phyloP scores from a whole-genome alignment of 2,888 invertebrate species.

The Agrotis clavis region DNA sequence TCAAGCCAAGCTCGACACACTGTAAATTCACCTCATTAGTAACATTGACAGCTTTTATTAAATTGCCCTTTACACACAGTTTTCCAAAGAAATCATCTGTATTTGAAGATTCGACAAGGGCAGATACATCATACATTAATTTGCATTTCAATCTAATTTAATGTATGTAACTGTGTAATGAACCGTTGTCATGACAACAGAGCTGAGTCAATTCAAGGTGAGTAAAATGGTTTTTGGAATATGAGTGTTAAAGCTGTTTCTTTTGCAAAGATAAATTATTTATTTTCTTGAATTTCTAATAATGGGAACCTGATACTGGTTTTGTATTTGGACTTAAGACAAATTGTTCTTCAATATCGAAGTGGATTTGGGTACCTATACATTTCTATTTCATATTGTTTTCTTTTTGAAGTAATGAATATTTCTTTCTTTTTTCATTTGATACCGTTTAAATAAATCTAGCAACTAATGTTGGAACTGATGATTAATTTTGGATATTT shows the following conservation, averaged over 20 bases:
- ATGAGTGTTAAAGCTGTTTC: neutral
- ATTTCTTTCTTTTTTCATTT: neutral
- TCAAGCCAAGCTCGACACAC: too few relatives aligned
- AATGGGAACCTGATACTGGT: neutral
- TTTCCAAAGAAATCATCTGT: too few relatives aligned
- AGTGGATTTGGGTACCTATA: neutral
- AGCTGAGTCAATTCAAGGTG: too few relatives aligned
- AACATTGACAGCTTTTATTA: too few relatives aligned
- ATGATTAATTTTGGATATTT: neutral
- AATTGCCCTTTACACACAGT: too few relatives aligned
- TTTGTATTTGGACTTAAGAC: slow-evolving; percentile 16
- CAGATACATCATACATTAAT: too few relatives aligned
- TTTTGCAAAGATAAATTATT: neutral
- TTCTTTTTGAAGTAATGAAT: neutral
- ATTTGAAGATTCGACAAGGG: too few relatives aligned
- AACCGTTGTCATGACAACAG: too few relatives aligned
- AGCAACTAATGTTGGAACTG: neutral
- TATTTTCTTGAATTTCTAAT: slow-evolving; percentile 4
- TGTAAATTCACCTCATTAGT: too few relatives aligned
- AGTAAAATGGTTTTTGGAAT: too few relatives aligned
- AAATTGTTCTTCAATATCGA: neutral
- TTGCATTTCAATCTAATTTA: too few relatives aligned
- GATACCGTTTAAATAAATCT: neutral
- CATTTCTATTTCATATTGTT: slow-evolving; percentile 2
- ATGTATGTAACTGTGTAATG: too few relatives aligned